Evolutionary conservation across 2,888 invertebrate species (phyloP).

Genomic region (Drosophila sordidula): DNA sequence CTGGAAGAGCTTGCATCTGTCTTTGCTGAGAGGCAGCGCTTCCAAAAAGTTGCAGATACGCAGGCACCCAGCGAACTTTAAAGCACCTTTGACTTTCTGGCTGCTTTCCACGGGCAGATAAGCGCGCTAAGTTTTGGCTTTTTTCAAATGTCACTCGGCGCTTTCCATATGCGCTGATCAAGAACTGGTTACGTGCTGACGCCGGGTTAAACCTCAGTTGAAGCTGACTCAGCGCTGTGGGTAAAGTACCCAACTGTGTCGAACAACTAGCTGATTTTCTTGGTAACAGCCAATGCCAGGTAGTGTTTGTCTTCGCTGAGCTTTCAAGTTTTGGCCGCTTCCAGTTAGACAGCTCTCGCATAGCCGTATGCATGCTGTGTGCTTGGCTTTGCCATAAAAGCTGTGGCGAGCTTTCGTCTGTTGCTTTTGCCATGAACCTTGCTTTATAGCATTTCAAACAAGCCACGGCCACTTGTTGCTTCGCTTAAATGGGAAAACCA

Average conservation of each 20-base stretch:
- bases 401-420: constrained; percentile 22
- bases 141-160: constrained; percentile 3
- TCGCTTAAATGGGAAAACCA: not conserved
- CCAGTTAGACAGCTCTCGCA: constrained; percentile 29
- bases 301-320: constrained; percentile 34
- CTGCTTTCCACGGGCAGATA: constrained; percentile 41
- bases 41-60: constrained; percentile 32
- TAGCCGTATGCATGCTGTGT: constrained; percentile 29
- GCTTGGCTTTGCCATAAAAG: constrained; percentile 32
- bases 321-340: constrained; percentile 37
- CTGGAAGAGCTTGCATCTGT: constrained; percentile 58
- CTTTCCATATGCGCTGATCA: not conserved
- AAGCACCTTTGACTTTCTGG: constrained; percentile 50
- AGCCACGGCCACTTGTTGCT: constrained; percentile 53
- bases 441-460: constrained; percentile 20
- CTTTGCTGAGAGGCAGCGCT: constrained; percentile 41
- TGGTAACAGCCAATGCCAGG: not conserved
- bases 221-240: constrained; percentile 39
- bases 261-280: not conserved
- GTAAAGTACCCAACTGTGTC: constrained; percentile 6
- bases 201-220: constrained; percentile 23
- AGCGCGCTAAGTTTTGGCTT: constrained; percentile 31
- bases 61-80: constrained; percentile 30
- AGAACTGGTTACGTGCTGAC: constrained; percentile 2
- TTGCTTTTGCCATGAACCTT: constrained; percentile 20